Conservation (phyloP, 2,888 invertebrate species). For the Melipona beecheii region DNA sequence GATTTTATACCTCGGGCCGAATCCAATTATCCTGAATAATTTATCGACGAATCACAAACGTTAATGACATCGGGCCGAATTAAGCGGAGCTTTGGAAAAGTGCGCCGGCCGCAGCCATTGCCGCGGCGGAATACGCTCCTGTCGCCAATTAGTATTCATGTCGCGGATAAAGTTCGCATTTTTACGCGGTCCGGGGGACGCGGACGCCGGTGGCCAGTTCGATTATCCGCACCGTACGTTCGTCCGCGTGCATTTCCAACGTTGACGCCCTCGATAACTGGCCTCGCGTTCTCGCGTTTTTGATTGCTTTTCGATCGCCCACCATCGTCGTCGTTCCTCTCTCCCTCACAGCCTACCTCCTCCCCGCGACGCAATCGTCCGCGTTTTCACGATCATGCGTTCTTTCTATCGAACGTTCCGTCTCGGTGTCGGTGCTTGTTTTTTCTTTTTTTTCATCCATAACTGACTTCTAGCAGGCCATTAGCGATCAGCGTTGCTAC, state of each 20-base stretch:
- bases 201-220: slow-evolving; percentile 7
- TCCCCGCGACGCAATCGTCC: background rate
- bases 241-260: slow-evolving; percentile 20
- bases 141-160: slow-evolving; percentile 59
- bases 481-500: no score
- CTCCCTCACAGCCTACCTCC: background rate
- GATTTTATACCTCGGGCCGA: slow-evolving; percentile 72
- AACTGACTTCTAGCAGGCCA: background rate
- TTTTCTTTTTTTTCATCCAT: background rate
- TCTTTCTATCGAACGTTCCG: background rate
- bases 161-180: slow-evolving; percentile 53
- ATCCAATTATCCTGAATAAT: slow-evolving; percentile 78
- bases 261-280: background rate
- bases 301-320: slow-evolving; percentile 36
- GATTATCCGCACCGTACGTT: slow-evolving; percentile 30
- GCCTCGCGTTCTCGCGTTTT: slow-evolving; percentile 14
- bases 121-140: slow-evolving; percentile 6
- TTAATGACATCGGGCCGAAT: slow-evolving; percentile 74
- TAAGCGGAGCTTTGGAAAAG: slow-evolving; percentile 69
- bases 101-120: slow-evolving; percentile 22
- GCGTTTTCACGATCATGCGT: background rate
- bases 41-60: slow-evolving; percentile 76
- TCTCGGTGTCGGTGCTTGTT: background rate
- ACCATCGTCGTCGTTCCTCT: background rate
- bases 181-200: slow-evolving; percentile 17